Evolutionary conservation across 2,888 invertebrate genomes (phyloP).

Genomic region (Eupithecia pulchellata): DNA sequence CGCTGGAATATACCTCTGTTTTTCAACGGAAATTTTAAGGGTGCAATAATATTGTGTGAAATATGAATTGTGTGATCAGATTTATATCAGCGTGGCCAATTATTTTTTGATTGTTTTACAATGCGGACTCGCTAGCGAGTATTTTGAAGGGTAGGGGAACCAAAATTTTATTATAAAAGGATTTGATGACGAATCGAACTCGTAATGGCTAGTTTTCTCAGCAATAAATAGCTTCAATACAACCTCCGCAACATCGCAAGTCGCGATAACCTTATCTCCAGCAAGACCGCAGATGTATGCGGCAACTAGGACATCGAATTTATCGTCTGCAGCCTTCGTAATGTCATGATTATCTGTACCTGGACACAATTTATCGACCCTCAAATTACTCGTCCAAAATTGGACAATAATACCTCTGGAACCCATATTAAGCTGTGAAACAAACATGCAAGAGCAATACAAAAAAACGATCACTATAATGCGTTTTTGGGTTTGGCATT

Average conservation of each 20-base stretch:
- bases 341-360: slow-evolving; percentile 38
- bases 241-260: slow-evolving; percentile 18
- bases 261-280: slow-evolving; percentile 32
- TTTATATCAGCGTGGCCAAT: slow-evolving; percentile 24
- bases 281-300: slow-evolving; percentile 27
- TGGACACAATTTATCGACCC: slow-evolving; percentile 33
- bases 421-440: slow-evolving; percentile 35
- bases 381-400: slow-evolving; percentile 30
- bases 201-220: not conserved
- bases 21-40: slow-evolving; percentile 33
- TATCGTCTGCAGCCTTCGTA: slow-evolving; percentile 28
- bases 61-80: slow-evolving; percentile 33
- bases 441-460: slow-evolving; percentile 36
- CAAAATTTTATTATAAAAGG: not conserved
- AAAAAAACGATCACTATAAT: slow-evolving; percentile 38
- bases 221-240: slow-evolving; percentile 26
- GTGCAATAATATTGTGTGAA: slow-evolving; percentile 34
- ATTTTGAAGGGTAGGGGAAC: not conserved
- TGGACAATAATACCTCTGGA: slow-evolving; percentile 34
- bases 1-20: slow-evolving; percentile 31
- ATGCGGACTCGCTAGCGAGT: slow-evolving; percentile 7
- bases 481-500: slow-evolving; percentile 38
- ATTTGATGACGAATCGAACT: not conserved
- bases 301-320: slow-evolving; percentile 32
- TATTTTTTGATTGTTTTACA: slow-evolving; percentile 32